Conservation (phyloP, 2,113 vertebrate genomes). For the Atractosteus spatula region DNA sequence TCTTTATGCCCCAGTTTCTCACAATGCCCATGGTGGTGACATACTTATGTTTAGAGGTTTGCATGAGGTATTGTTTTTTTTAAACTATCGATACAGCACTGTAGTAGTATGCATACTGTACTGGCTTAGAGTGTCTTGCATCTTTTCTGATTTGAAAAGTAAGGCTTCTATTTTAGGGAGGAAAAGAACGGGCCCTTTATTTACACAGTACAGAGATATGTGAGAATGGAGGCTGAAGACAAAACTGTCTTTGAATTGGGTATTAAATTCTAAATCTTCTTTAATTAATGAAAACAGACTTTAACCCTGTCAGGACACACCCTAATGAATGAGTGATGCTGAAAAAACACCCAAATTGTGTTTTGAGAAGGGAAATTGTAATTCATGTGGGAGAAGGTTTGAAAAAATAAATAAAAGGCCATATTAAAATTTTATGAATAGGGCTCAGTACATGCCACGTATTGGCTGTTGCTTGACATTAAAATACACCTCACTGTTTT, state of each 20-base stretch:
- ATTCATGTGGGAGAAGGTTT: conserved; percentile 8
- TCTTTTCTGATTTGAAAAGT: neutral
- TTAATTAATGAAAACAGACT: conserved; percentile 1
- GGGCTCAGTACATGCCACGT: neutral
- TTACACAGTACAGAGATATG: conserved; percentile 60
- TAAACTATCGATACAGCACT: conserved; percentile 1
- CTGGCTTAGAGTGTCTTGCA: neutral
- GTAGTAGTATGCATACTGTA: neutral
- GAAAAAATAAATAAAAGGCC: conserved; percentile 14
- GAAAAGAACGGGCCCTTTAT: conserved; percentile 9
- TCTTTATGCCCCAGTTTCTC: conserved; percentile 19
- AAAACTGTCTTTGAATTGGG: conserved; percentile 69
- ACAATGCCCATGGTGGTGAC: conserved; percentile 10
- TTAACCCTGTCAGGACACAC: neutral
- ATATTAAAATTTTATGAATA: conserved; percentile 1
- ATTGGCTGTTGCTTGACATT: neutral
- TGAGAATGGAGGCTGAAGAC: conserved; percentile 60
- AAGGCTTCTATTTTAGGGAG: conserved; percentile 14
- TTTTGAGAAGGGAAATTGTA: conserved; percentile 4
- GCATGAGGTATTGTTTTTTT: neutral
- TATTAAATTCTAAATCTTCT: conserved; percentile 44
- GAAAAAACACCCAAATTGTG: neutral
- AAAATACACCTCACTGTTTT: neutral
- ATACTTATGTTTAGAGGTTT: conserved; percentile 1
- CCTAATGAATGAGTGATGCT: neutral